phyloP scores from a whole-genome alignment of 2,797 vertebrate species.

The Sitta carolinensis region DNA sequence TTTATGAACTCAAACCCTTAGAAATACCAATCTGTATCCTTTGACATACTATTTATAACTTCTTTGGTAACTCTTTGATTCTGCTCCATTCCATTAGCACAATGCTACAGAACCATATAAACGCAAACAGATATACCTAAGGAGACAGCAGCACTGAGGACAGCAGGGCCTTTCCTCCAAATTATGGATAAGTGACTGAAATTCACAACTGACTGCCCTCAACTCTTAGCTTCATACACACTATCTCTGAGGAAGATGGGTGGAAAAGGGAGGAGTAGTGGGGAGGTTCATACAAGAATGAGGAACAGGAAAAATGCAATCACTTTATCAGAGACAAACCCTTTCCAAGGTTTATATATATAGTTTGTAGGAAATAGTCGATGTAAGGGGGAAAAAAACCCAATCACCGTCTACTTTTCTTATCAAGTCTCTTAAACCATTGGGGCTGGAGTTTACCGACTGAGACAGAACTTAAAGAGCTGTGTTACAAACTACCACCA shows the following conservation, averaged over 20 bases:
- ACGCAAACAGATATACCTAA: neutral
- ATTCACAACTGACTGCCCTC: neutral
- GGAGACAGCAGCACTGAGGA: neutral
- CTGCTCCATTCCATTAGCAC: neutral
- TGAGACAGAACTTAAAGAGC: neutral
- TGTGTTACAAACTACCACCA: neutral
- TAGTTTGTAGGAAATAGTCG: neutral
- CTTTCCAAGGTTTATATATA: neutral
- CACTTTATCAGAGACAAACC: slow-evolving; percentile 9
- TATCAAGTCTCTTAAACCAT: neutral
- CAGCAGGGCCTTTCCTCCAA: rapidly evolving
- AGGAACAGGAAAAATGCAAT: slow-evolving; percentile 64
- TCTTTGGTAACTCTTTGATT: neutral
- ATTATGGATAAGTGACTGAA: neutral
- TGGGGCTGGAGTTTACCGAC: neutral
- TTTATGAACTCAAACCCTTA: neutral
- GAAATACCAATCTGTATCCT: neutral
- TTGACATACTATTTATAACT: neutral
- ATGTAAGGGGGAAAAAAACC: rapidly evolving
- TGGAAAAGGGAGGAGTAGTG: slow-evolving; percentile 18
- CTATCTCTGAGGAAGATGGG: neutral
- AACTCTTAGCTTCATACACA: neutral
- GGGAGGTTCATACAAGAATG: slow-evolving; percentile 37
- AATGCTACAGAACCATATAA: neutral
- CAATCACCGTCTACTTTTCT: neutral